Evolutionary conservation across 2,888 invertebrate genomes (phyloP).

Genomic region (Dione juno): DNA sequence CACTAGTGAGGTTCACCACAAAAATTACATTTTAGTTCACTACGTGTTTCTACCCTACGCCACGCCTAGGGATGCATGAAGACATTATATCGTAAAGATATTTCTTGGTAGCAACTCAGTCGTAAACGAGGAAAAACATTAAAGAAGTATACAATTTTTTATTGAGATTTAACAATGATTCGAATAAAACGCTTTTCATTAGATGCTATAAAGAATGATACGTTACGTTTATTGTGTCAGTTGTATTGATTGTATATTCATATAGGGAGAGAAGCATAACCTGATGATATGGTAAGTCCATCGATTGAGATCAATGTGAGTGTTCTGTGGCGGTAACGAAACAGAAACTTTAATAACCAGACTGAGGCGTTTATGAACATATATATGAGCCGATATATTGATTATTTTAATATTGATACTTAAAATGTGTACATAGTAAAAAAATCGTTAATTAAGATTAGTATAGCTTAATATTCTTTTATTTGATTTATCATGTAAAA

Average conservation of each 20-base stretch:
- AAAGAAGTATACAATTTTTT: conserved; percentile 42
- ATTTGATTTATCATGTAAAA: too few relatives aligned
- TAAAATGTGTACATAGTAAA: too few relatives aligned
- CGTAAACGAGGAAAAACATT: conserved; percentile 27
- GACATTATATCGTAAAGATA: conserved; percentile 1
- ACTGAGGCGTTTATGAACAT: too few relatives aligned
- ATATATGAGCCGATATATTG: too few relatives aligned
- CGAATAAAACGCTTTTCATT: conserved; percentile 60
- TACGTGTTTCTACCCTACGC: too few relatives aligned
- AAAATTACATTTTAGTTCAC: too few relatives aligned
- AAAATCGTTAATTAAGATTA: too few relatives aligned
- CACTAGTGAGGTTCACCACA: too few relatives aligned
- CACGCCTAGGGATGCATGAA: too few relatives aligned
- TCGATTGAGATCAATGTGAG: not conserved
- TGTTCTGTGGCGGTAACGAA: not conserved
- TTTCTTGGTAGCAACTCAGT: conserved; percentile 6
- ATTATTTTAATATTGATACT: too few relatives aligned
- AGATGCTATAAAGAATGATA: conserved; percentile 65
- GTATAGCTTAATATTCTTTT: too few relatives aligned
- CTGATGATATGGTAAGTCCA: too few relatives aligned
- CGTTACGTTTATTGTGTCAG: conserved; percentile 43
- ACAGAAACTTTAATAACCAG: not conserved
- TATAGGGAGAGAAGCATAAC: not conserved
- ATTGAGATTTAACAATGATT: conserved; percentile 47
- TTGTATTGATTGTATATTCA: conserved; percentile 51